Conservation (phyloP, 2,888 invertebrate species). For the Ennomos erosarius region DNA sequence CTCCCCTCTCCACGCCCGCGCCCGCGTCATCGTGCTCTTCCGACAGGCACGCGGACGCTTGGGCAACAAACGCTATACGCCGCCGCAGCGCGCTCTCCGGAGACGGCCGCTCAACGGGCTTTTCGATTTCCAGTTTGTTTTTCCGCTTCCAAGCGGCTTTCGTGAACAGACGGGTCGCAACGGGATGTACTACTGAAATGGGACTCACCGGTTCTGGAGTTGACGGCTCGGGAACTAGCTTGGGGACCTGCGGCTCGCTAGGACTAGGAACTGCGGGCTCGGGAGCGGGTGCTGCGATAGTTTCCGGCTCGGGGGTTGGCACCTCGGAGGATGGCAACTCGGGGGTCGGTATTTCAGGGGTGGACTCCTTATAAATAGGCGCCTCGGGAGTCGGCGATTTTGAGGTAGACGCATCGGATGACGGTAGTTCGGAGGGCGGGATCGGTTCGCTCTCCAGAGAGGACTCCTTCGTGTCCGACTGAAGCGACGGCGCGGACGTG, state of each 20-base stretch:
- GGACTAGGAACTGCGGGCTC: constrained; percentile 9
- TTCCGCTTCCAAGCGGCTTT: constrained; percentile 82
- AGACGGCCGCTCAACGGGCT: constrained; percentile 75
- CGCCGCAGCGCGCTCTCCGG: constrained; percentile 77
- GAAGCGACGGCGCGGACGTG: constrained; percentile 49
- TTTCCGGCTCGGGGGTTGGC: constrained; percentile 38
- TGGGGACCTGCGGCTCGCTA: constrained; percentile 22
- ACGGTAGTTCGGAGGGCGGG: constrained; percentile 12
- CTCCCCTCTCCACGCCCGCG: constrained; percentile 70
- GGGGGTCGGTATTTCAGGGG: constrained; percentile 26
- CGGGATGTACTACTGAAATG: constrained; percentile 76
- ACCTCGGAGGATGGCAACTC: constrained; percentile 19
- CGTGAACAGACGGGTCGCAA: constrained; percentile 82
- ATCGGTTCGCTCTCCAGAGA: constrained; percentile 33
- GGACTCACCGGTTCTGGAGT: constrained; percentile 62
- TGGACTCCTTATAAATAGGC: constrained; percentile 24
- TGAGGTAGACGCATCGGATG: constrained; percentile 17
- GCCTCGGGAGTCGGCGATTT: constrained; percentile 24
- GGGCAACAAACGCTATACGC: constrained; percentile 83
- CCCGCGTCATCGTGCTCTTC: constrained; percentile 79
- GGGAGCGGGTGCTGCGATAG: constrained; percentile 16
- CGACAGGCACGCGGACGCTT: constrained; percentile 79
- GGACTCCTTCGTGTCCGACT: constrained; percentile 46
- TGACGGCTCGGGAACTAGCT: constrained; percentile 39
- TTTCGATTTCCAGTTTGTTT: constrained; percentile 71